Base-by-base conservation (phyloP, 2,888 invertebrate species). In the Hydropsyche betteni region DNA sequence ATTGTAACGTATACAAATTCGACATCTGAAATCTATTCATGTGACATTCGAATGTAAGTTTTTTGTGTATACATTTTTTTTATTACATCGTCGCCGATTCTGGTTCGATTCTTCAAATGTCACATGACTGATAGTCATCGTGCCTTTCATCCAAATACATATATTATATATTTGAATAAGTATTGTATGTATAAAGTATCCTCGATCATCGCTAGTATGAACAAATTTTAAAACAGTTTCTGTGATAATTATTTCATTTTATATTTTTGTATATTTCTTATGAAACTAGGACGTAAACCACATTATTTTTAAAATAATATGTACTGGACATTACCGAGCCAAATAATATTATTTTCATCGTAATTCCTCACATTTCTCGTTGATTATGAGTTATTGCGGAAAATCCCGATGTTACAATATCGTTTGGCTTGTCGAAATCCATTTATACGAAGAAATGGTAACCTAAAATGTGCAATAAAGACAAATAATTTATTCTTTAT, bases 201-300 rank as follows among this genome's bases (percentile, higher is more conserved):
- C 14, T 44, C 44, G 44, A 44, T 70, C 70, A 53, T 14, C 70
- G 44, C 24, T 70, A 10, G 33, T 53, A 24, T n/a, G 58, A 72
- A 58, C 72, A 72, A 72, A 72, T 10, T 38, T 58, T 38, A n/a
- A 16, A 44, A 38, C 55, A 38, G 72, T 72, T 55, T 58, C 72
- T 72, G 72, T 72, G 72, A 72, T 72, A 72, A 55, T 33, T 53
- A n/a, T 70, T 70, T 70, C 14, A 16, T 70, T 70, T 70, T 70
- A 70, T 70, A 70, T 70, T 70, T 70, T 70, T 70, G 70, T 70
- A 70, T 33, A 36, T 70, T 70, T 51, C 70, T 50, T 70, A 70
- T 10, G 44, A 44, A 44, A 10, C 44, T 44, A 44, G 44, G 10
- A 8, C 44, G 44, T 44, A 44, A 44, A 8, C 44, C 24, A 24